These are phyloP conservation scores for Drosophila baimaii DNA, from an alignment of 1,140 invertebrate genomes.

Conservation along the genomic window DNA sequence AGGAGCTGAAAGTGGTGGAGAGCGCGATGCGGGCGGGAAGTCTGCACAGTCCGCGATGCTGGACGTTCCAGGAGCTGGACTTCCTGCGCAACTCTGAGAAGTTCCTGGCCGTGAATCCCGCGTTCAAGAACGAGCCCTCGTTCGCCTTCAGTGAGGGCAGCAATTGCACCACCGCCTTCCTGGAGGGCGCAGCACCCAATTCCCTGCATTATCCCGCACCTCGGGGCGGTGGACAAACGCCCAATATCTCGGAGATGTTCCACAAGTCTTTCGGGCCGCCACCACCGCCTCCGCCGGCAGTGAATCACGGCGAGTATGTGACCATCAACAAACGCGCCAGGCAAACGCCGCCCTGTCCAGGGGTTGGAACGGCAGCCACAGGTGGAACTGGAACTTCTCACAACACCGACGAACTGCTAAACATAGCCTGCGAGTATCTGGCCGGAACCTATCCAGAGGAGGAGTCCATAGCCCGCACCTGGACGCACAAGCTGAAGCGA, in stretches of 20 bases:
- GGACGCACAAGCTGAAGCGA: constrained; percentile 76
- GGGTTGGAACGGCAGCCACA: neutral
- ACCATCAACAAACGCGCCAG: constrained; percentile 54
- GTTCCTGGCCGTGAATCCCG: constrained; percentile 75
- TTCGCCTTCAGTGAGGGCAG: constrained; percentile 72
- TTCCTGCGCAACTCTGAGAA: constrained; percentile 79
- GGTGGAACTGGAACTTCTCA: constrained; percentile 29
- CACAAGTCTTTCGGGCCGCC: constrained; percentile 77
- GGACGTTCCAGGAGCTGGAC: constrained; percentile 80
- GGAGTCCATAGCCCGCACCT: constrained; percentile 77
- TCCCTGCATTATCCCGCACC: constrained; percentile 47
- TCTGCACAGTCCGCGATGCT: constrained; percentile 74
- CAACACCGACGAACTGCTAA: constrained; percentile 73
- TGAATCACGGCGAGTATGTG: constrained; percentile 31
- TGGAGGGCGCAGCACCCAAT: constrained; percentile 50
- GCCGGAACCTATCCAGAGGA: constrained; percentile 76
- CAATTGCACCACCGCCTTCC: constrained; percentile 58
- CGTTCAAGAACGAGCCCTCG: constrained; percentile 63
- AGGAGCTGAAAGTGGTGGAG: constrained; percentile 78
- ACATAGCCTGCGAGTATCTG: constrained; percentile 79
- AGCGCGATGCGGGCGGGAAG: constrained; percentile 67
- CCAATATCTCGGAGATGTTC: constrained; percentile 78
- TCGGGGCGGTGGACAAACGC: constrained; percentile 50
- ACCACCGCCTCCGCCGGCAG: constrained; percentile 25
- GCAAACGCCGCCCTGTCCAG: constrained; percentile 50